These are phyloP conservation scores for Cirrhinus mrigala DNA, from an alignment of 2,797 vertebrate species.

Conservation along the genomic window DNA sequence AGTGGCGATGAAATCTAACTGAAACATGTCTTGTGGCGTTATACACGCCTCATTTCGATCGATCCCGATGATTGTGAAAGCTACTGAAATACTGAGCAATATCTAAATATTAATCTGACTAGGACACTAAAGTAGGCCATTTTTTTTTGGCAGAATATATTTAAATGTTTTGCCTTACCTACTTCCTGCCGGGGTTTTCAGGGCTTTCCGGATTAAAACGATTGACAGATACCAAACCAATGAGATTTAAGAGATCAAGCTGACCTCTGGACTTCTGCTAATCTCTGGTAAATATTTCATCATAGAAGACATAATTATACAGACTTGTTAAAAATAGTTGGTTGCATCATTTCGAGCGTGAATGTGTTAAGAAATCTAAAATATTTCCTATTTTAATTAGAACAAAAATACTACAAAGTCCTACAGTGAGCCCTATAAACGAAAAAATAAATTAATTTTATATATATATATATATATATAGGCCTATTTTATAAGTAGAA, in stretches of 20 bases:
- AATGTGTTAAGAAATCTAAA: not conserved
- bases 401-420: not conserved
- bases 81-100: not conserved
- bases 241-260: not conserved
- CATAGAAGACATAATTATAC: too few species aligned
- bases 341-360: not conserved
- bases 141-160: not conserved
- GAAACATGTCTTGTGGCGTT: not conserved
- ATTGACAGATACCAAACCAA: conserved; percentile 22
- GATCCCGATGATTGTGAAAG: not conserved
- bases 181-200: not conserved
- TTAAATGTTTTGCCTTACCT: not conserved
- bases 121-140: not conserved
- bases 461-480: too few species aligned
- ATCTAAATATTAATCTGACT: not conserved
- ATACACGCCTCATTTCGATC: not conserved
- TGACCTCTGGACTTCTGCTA: not conserved
- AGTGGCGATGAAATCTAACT: not conserved
- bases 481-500: too few species aligned
- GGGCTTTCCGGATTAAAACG: not conserved
- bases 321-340: not conserved
- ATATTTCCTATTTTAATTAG: not conserved
- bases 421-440: too few species aligned
- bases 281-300: not conserved
- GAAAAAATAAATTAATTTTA: too few species aligned